A percentile compares a stretch with the other conserved stretches of the same genome.
Evolutionary conservation across 2,888 invertebrate genomes (phyloP).

Genomic region (Agrochola lota): DNA sequence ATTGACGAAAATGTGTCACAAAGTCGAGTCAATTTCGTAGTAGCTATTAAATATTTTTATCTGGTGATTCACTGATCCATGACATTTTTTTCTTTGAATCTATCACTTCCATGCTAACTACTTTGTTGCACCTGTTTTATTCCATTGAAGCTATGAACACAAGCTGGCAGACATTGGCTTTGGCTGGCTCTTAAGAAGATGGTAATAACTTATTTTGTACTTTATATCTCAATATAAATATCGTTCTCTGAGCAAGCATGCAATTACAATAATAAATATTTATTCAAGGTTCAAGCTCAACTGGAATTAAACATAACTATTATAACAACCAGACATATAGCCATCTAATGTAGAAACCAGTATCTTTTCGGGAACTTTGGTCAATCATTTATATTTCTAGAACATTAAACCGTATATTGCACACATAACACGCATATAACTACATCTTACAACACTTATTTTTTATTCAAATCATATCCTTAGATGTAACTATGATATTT

Average conservation of each 20-base stretch:
- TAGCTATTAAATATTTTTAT: neutral
- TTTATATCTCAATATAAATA: conserved; percentile 47
- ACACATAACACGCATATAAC: conserved; percentile 53
- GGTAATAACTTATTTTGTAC: conserved; percentile 43
- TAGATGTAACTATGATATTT: conserved; percentile 39
- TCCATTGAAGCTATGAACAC: neutral
- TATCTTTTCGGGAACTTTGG: conserved; percentile 45
- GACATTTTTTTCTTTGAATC: neutral
- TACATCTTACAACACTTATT: conserved; percentile 46
- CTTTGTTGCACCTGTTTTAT: neutral
- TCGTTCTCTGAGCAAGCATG: conserved; percentile 27
- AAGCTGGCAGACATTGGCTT: neutral
- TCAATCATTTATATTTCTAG: conserved; percentile 36
- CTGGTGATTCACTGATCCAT: neutral
- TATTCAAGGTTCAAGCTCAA: conserved; percentile 29
- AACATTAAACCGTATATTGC: conserved; percentile 48
- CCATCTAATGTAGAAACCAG: conserved; percentile 32
- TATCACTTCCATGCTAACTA: too few relatives aligned
- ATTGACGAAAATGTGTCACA: neutral
- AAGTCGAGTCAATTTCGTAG: neutral
- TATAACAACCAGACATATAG: conserved; percentile 22
- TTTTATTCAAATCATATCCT: conserved; percentile 40
- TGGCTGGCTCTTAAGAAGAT: neutral
- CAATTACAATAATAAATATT: conserved; percentile 44
- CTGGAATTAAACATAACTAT: conserved; percentile 29